Evolutionary conservation across 37 sponge, comb jelly and placozoan genomes (phyloP), one percentile per base, ranked within the genome.

Genomic region (Halichondria panicea): DNA sequence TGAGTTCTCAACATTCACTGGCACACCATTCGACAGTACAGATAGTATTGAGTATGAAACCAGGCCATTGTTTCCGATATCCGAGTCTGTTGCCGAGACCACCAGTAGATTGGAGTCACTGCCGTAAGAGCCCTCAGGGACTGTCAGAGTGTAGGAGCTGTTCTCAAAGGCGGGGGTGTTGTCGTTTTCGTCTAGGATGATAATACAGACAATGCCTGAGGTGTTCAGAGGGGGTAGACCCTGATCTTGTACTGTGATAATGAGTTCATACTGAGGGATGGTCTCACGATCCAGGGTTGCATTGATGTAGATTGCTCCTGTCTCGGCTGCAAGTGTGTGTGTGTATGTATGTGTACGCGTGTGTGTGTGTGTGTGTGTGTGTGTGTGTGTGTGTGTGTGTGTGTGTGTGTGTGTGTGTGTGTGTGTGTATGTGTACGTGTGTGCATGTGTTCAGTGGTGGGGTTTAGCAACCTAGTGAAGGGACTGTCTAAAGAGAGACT

Each of bases 261-360:
- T 42, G 24, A 79, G 44, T 27, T 33, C 59, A 31, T 79, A 79
- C n/a, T 11, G 8, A 2, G 44, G 21, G 5, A 42, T 31, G 22
- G 59, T 22, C 58, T 79, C 80, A 79, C 58, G 70, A 41, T 77
- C 67, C 0, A 77, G 66, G 11, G 25, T 28, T 42, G 33, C 55
- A 31, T n/a, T 22, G 8, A 70, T 8, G 24, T 12, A 7, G 4
- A 75, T 44, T 39, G 75, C 28, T 15, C 75, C 75, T 13, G 41
- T 63, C 1, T 9, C 0, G n/a, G n/a, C n/a, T n/a, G n/a, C n/a
- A n/a, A n/a, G n/a, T n/a, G n/a, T n/a, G n/a, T n/a, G n/a, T n/a
- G n/a, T n/a, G n/a, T n/a, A n/a, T n/a, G n/a, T n/a, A n/a, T n/a
- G n/a, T n/a, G n/a, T n/a, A n/a, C n/a, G n/a, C n/a, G n/a, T n/a